These are phyloP conservation scores for Hermatobates lingyangjiaoensis DNA, from an alignment of 1,140 invertebrate genomes.

Conservation along the genomic window DNA sequence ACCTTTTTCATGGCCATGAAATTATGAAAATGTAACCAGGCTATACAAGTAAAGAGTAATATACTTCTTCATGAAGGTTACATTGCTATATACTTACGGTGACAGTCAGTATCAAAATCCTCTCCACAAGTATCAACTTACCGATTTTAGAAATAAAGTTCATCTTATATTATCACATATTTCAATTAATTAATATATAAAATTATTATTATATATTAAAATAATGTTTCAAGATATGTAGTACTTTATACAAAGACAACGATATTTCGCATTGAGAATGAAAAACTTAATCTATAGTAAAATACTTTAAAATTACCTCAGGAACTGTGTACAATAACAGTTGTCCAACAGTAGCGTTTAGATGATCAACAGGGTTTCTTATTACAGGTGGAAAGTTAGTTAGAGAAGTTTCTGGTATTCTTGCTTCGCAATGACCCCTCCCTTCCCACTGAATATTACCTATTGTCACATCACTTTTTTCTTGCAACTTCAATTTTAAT, in stretches of 20 bases:
- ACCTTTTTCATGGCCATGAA: too few species aligned
- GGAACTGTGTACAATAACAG: conserved; percentile 61
- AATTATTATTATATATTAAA: too few species aligned
- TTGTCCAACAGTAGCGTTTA: conserved; percentile 58
- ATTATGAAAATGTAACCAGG: too few species aligned
- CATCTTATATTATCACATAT: too few species aligned
- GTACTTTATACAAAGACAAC: background rate
- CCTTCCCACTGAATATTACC: conserved; percentile 37
- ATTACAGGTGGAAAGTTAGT: conserved; percentile 52
- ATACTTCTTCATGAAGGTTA: too few species aligned
- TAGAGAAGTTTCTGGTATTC: conserved; percentile 18
- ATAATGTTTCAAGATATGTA: background rate
- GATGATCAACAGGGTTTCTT: conserved; percentile 63
- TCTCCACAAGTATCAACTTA: too few species aligned
- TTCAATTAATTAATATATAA: too few species aligned
- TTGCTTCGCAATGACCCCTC: conserved; percentile 37
- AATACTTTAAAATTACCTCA: conserved; percentile 40
- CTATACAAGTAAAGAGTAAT: too few species aligned
- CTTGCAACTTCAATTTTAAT: background rate
- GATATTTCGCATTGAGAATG: background rate
- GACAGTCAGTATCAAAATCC: too few species aligned
- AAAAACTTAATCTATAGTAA: conserved; percentile 7
- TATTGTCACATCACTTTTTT: conserved; percentile 24
- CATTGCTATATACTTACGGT: too few species aligned
- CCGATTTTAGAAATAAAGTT: too few species aligned